Percentiles rank a stretch among this genome's conserved stretches.
phyloP scores from a whole-genome alignment of 1,140 invertebrate genomes.

The Tenebrio molitor region DNA sequence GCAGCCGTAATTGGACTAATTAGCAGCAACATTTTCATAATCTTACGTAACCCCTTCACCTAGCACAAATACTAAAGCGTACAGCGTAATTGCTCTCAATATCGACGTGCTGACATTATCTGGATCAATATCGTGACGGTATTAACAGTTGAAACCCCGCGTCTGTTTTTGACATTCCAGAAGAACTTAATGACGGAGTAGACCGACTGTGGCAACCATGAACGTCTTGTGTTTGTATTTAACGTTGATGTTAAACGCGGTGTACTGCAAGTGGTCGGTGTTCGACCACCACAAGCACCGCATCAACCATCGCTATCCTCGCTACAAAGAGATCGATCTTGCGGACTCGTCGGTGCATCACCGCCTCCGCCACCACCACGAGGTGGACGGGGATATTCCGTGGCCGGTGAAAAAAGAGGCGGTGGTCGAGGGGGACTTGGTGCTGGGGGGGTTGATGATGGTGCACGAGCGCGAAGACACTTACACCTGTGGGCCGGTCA shows the following conservation, averaged over 20 bases:
- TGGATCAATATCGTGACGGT: no score
- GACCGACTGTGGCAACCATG: not conserved
- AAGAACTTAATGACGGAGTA: not conserved
- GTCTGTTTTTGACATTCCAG: conserved; percentile 7
- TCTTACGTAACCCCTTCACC: no score
- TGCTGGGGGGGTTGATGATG: conserved; percentile 95
- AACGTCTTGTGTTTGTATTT: not conserved
- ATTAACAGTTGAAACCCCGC: no score
- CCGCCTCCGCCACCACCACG: conserved; percentile 51
- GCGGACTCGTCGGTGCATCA: conserved; percentile 13
- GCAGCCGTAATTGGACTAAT: no score
- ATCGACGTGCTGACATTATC: no score
- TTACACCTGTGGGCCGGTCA: conserved; percentile 85
- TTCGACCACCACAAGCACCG: conserved; percentile 13
- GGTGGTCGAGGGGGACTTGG: conserved; percentile 85
- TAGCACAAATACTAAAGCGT: no score
- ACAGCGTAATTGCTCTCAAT: no score
- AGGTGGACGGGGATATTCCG: conserved; percentile 50
- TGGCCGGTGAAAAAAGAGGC: conserved; percentile 93
- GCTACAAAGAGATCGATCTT: conserved; percentile 1
- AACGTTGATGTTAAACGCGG: not conserved
- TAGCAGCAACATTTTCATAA: no score
- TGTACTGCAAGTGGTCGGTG: not conserved
- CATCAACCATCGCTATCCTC: conserved; percentile 1
- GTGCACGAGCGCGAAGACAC: conserved; percentile 88